These are phyloP conservation scores for Coenonympha glycerion DNA, from an alignment of 2,888 invertebrate species.

Conservation along the genomic window DNA sequence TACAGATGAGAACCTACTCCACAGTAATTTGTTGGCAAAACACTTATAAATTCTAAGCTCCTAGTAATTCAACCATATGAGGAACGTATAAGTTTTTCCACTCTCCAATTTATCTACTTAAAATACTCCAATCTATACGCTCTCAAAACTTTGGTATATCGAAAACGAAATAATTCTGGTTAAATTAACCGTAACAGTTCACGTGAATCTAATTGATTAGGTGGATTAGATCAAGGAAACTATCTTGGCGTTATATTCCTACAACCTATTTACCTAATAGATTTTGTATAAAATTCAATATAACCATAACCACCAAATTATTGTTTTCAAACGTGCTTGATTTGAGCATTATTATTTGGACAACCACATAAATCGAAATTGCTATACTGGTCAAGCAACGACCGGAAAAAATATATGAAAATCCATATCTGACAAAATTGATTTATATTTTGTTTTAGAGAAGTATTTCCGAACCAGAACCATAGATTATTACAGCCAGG, in stretches of 20 bases:
- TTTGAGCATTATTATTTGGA: too few relatives aligned
- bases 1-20: neutral
- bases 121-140: too few relatives aligned
- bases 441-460: too few relatives aligned
- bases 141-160: constrained; percentile 24
- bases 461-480: too few relatives aligned
- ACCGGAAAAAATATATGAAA: too few relatives aligned
- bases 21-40: neutral
- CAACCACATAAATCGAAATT: too few relatives aligned
- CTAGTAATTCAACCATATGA: constrained; percentile 18
- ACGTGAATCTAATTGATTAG: constrained; percentile 19
- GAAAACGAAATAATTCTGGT: constrained; percentile 23
- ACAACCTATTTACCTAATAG: constrained; percentile 15
- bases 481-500: too few relatives aligned
- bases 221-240: constrained; percentile 20
- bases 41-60: constrained; percentile 5
- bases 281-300: too few relatives aligned
- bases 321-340: too few relatives aligned
- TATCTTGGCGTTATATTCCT: constrained; percentile 12
- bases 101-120: constrained; percentile 7
- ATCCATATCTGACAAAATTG: too few relatives aligned
- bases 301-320: too few relatives aligned
- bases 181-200: constrained; percentile 21
- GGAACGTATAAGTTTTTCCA: constrained; percentile 16
- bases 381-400: too few relatives aligned